A percentile compares a stretch with the other conserved stretches of the same genome.
Evolutionary conservation across 2,888 invertebrate species (phyloP).

Genomic region (Lumbricus terrestris): DNA sequence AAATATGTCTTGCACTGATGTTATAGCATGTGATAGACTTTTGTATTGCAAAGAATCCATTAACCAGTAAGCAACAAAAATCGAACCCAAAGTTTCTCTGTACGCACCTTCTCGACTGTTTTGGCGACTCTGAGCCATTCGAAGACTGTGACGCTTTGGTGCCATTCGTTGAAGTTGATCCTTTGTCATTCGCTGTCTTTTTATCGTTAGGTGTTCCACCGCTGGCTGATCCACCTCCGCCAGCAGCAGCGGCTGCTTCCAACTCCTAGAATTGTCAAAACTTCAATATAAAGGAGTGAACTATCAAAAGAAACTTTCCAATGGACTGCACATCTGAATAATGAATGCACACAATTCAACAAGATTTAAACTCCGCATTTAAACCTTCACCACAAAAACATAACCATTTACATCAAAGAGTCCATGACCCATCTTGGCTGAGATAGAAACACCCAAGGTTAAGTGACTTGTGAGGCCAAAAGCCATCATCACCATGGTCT

Average conservation of each 20-base stretch:
- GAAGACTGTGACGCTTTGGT: slow-evolving; percentile 5
- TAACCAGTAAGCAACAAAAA: neutral
- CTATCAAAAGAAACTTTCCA: neutral
- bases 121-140: slow-evolving; percentile 33
- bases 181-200: neutral
- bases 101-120: slow-evolving; percentile 23
- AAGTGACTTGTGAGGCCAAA: neutral
- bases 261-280: neutral
- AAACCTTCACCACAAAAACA: neutral
- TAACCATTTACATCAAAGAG: neutral
- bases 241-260: neutral
- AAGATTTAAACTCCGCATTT: neutral
- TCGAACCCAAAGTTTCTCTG: neutral
- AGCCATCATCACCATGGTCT: neutral
- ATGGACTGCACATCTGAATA: neutral
- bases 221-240: neutral
- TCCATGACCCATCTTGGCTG: neutral
- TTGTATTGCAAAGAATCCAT: neutral
- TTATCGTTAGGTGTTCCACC: neutral
- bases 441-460: too few species aligned
- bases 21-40: neutral
- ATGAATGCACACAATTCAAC: neutral
- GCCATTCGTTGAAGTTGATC: neutral
- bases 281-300: neutral
- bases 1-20: neutral